Percentiles rank a stretch among this genome's conserved stretches.
Evolutionary conservation across 23 tunicate species (phyloP).

Genomic region (Ciona savignyi): DNA sequence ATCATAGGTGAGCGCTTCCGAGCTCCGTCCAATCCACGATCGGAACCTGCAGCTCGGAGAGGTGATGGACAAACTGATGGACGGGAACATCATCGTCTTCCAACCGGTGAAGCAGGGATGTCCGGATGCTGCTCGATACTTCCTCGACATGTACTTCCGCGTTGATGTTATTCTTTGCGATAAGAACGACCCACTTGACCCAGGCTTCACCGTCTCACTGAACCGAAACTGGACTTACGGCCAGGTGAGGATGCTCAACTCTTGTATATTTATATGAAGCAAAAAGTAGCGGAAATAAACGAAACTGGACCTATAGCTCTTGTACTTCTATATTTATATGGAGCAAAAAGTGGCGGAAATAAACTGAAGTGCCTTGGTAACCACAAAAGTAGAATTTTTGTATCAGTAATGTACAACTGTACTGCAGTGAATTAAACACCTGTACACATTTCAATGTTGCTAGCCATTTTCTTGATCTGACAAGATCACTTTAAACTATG

Average conservation of each 20-base stretch:
- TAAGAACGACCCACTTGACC: conserved; percentile 80
- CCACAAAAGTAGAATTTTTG: no score
- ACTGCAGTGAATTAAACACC: no score
- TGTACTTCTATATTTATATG: no score
- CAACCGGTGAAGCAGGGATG: conserved; percentile 33
- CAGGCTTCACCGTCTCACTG: conserved; percentile 73
- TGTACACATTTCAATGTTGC: no score
- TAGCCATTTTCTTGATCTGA: no score
- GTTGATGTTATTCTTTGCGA: conserved; percentile 84
- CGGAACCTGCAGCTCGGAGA: conserved; percentile 66
- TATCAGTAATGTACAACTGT: no score
- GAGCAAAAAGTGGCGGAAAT: no score
- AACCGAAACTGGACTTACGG: conserved; percentile 76
- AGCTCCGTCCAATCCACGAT: conserved; percentile 42
- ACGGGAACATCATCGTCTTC: conserved; percentile 89
- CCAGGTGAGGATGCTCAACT: conserved; percentile 69
- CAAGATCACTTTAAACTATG: no score
- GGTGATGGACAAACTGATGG: conserved; percentile 94
- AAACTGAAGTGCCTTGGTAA: no score
- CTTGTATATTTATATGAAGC: conserved; percentile 52
- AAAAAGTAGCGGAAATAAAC: conserved; percentile 78
- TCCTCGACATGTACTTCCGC: conserved; percentile 63
- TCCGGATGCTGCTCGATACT: conserved; percentile 68
- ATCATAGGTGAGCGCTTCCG: conserved; percentile 19
- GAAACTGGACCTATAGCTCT: conserved; percentile 77